phyloP scores from a whole-genome alignment of 2,888 invertebrate species.

The Embidobia sp. region DNA sequence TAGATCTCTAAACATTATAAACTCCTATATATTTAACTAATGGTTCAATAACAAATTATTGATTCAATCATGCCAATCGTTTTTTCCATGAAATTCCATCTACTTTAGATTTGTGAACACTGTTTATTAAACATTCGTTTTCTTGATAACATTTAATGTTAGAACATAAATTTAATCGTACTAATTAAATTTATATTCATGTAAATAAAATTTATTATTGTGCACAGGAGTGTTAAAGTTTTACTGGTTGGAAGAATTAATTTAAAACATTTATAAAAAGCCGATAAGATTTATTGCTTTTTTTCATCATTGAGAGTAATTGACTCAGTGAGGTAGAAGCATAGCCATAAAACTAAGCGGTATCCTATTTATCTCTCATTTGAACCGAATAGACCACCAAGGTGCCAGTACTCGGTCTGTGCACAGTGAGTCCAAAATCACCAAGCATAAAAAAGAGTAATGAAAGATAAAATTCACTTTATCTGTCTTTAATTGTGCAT shows the following conservation, averaged over 20 bases:
- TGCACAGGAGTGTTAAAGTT: not conserved
- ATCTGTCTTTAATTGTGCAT: conserved; percentile 12
- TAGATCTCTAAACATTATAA: too few relatives aligned
- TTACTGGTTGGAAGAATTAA: conserved; percentile 13
- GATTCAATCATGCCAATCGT: too few relatives aligned
- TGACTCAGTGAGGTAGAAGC: conserved; percentile 24
- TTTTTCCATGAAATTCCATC: too few relatives aligned
- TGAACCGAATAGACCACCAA: conserved; percentile 41
- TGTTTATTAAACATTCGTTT: too few relatives aligned
- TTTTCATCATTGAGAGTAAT: conserved; percentile 26
- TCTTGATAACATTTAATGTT: too few relatives aligned
- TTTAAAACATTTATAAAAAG: conserved; percentile 26
- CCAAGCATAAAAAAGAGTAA: conserved; percentile 6
- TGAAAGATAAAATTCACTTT: conserved; percentile 10
- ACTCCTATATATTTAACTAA: too few relatives aligned
- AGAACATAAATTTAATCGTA: too few relatives aligned
- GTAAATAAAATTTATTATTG: not conserved
- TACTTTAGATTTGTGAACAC: too few relatives aligned
- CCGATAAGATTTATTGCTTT: conserved; percentile 34
- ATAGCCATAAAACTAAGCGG: conserved; percentile 44
- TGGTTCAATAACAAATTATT: too few relatives aligned
- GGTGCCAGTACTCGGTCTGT: conserved; percentile 18
- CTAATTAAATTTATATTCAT: conserved; percentile 5
- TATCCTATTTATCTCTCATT: conserved; percentile 46
- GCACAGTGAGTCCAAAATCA: conserved; percentile 6